phyloP scores from a whole-genome alignment of 2,797 vertebrate genomes.

The Syngnathus acus region DNA sequence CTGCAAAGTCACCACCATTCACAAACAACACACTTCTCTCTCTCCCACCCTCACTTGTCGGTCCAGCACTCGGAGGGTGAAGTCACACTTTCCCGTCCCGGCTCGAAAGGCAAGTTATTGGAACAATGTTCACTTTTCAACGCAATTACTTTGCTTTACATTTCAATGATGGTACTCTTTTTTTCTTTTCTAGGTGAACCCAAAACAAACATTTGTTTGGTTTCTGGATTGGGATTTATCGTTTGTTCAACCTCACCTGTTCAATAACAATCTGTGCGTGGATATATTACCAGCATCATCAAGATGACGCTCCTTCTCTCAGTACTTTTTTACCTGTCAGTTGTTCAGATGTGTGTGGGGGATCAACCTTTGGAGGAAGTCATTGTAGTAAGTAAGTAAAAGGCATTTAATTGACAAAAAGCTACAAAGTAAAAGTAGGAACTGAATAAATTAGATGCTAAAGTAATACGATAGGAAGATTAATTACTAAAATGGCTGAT shows the following conservation, averaged over 20 bases:
- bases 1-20: slow-evolving; percentile 21
- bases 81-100: neutral
- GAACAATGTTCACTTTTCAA: neutral
- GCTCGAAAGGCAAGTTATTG: slow-evolving; percentile 8
- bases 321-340: slow-evolving; percentile 41
- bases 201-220: neutral
- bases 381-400: slow-evolving; percentile 41
- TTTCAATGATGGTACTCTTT: neutral
- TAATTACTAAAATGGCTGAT: too few species aligned
- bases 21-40: slow-evolving; percentile 16
- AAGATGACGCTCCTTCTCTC: slow-evolving; percentile 41
- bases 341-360: slow-evolving; percentile 36
- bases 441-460: too few species aligned
- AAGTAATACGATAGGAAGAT: too few species aligned
- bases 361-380: slow-evolving; percentile 31
- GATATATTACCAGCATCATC: neutral
- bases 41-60: slow-evolving; percentile 3
- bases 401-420: neutral
- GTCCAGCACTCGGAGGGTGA: slow-evolving; percentile 12
- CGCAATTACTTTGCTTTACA: neutral
- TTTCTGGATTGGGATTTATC: too few species aligned
- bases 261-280: neutral
- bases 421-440: neutral
- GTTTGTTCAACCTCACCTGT: neutral
- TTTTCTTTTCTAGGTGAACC: neutral